Evolutionary conservation across 2,888 invertebrate genomes (phyloP).

Genomic region (Spicauda simplicius): DNA sequence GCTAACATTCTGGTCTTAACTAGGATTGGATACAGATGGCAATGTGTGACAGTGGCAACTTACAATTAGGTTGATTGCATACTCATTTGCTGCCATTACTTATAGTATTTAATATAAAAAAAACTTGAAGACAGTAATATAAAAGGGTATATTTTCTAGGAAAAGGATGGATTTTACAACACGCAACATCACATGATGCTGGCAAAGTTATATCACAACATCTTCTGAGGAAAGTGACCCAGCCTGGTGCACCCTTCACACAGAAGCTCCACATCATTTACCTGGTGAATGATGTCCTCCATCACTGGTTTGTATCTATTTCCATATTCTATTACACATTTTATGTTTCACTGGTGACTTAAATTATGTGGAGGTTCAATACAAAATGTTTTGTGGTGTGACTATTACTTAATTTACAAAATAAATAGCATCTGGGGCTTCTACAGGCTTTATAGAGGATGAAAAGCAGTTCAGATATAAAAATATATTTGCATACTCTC

Average conservation of each 20-base stretch:
- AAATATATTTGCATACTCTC: too few species aligned
- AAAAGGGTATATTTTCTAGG: constrained; percentile 68
- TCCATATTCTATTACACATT: not conserved
- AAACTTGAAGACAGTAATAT: not conserved
- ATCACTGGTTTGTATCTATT: constrained; percentile 93
- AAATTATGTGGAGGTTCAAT: not conserved
- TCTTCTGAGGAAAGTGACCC: constrained; percentile 92
- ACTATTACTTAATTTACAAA: not conserved
- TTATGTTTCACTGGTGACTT: not conserved
- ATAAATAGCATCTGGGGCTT: not conserved
- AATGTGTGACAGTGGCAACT: too few species aligned
- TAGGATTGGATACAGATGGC: too few species aligned
- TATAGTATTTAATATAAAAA: too few species aligned
- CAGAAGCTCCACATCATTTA: constrained; percentile 99
- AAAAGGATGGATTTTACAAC: constrained; percentile 98
- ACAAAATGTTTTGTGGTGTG: not conserved
- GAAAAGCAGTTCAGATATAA: too few species aligned
- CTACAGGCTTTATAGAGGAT: too few species aligned
- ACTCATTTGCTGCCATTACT: too few species aligned
- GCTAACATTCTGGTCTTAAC: too few species aligned
- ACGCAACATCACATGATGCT: constrained; percentile 92
- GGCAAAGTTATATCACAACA: constrained; percentile 96
- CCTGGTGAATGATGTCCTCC: constrained; percentile 98
- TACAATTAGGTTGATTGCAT: too few species aligned
- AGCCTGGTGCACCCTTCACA: constrained; percentile 90